Evolutionary conservation across 2,797 vertebrate species (phyloP).

Genomic region (Acipenser ruthenus): DNA sequence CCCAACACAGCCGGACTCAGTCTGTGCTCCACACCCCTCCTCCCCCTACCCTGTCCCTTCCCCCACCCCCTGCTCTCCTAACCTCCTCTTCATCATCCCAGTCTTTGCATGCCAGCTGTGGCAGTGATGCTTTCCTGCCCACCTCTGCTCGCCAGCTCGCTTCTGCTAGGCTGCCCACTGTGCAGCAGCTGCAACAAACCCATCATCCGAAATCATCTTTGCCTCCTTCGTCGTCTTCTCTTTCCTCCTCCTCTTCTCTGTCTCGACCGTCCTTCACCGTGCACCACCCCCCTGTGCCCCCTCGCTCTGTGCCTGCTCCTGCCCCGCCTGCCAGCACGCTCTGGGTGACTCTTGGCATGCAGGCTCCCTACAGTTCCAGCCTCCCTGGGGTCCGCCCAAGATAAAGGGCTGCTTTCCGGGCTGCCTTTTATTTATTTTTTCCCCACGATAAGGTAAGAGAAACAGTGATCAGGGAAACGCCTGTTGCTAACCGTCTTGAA

Average conservation of each 20-base stretch:
- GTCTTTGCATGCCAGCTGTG: constrained; percentile 41
- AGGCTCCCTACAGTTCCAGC: constrained; percentile 70
- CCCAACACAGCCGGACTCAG: constrained; percentile 59
- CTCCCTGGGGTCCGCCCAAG: constrained; percentile 78
- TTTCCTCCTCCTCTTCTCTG: constrained; percentile 52
- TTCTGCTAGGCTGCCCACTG: constrained; percentile 55
- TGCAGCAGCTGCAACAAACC: constrained; percentile 48
- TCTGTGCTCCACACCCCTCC: constrained; percentile 57
- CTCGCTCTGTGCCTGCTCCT: constrained; percentile 55
- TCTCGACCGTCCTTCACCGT: constrained; percentile 73
- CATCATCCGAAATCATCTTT: constrained; percentile 54
- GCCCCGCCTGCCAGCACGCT: constrained; percentile 50
- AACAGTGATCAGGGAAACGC: background rate
- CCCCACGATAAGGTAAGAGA: background rate
- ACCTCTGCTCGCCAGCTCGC: constrained; percentile 39
- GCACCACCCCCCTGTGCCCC: constrained; percentile 77
- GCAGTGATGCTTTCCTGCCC: constrained; percentile 54
- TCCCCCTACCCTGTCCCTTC: constrained; percentile 61
- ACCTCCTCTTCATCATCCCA: constrained; percentile 47
- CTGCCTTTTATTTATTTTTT: no score
- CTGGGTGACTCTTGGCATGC: constrained; percentile 85
- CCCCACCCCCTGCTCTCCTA: constrained; percentile 69
- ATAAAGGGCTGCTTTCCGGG: constrained; percentile 39
- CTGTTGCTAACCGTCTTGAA: no score
- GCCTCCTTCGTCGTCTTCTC: constrained; percentile 57